Percentiles rank a stretch among this genome's conserved stretches.
phyloP scores from a whole-genome alignment of 2,888 invertebrate genomes.

The Dryobota labecula region DNA sequence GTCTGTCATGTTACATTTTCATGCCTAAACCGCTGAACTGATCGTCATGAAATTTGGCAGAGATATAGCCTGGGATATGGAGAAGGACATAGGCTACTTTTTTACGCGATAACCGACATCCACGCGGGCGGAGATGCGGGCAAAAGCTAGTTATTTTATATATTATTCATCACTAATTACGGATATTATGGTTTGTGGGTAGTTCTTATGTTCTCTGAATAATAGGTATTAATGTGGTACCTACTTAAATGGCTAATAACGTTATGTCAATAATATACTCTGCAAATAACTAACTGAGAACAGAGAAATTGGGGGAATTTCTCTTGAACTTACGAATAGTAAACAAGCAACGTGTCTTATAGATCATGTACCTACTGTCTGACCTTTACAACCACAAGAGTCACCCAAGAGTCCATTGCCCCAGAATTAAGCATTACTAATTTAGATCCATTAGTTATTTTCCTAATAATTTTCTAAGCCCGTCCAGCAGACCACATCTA shows the following conservation, averaged over 20 bases:
- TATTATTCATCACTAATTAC: no score
- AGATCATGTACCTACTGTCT: neutral
- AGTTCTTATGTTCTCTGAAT: neutral
- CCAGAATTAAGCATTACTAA: conserved; percentile 19
- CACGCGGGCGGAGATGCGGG: no score
- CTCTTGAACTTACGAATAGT: neutral
- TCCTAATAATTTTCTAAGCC: conserved; percentile 33
- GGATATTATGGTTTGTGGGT: neutral
- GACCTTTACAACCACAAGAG: neutral
- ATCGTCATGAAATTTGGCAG: no score
- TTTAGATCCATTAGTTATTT: conserved; percentile 30
- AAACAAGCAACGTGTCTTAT: neutral
- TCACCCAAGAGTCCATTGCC: neutral
- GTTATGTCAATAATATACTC: neutral
- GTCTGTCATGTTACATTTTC: no score
- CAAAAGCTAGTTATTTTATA: no score
- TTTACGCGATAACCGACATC: no score
- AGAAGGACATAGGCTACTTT: no score
- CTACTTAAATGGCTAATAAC: no score
- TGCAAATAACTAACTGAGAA: neutral
- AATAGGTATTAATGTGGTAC: no score
- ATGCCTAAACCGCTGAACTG: no score
- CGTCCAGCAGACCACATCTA: conserved; percentile 37
- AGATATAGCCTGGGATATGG: no score
- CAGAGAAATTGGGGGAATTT: neutral